These are phyloP conservation scores for Tor tambroides DNA, from an alignment of 2,113 vertebrate species.

Conservation along the genomic window DNA sequence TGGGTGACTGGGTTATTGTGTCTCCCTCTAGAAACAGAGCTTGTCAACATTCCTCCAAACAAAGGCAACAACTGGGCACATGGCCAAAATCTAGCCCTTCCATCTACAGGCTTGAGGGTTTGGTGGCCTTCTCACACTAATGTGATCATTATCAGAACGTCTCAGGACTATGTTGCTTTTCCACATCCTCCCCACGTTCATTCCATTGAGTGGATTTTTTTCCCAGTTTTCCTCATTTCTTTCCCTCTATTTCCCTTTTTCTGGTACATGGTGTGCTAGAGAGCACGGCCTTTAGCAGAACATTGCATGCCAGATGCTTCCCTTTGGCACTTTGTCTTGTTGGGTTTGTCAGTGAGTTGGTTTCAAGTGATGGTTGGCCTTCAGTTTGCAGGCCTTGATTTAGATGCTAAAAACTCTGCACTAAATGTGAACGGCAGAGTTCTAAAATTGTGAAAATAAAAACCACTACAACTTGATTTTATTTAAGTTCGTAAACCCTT, in stretches of 20 bases:
- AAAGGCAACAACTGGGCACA: conserved; percentile 49
- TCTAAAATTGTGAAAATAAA: background rate
- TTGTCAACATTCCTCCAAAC: conserved; percentile 52
- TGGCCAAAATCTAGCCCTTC: conserved; percentile 41
- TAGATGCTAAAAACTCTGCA: background rate
- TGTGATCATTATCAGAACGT: conserved; percentile 56
- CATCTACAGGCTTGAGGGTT: conserved; percentile 34
- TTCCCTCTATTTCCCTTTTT: background rate
- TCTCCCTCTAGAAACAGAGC: conserved; percentile 28
- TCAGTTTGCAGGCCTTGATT: background rate
- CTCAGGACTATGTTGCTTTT: conserved; percentile 51
- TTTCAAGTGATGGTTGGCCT: conserved; percentile 3
- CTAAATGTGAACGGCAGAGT: background rate
- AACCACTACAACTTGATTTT: background rate
- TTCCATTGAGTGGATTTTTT: conserved; percentile 26
- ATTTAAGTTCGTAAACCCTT: background rate
- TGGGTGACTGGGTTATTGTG: conserved; percentile 33
- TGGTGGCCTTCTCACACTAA: conserved; percentile 55
- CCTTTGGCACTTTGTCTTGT: background rate
- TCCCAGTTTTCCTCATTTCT: conserved; percentile 17
- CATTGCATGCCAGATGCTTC: conserved; percentile 44
- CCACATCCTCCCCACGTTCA: conserved; percentile 52
- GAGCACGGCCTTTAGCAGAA: background rate
- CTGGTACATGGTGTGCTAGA: conserved; percentile 13
- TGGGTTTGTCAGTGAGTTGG: conserved; percentile 28